Percentiles rank a stretch among this genome's conserved stretches.
These are phyloP conservation scores for Acromyrmex heyeri DNA, from an alignment of 1,140 invertebrate genomes.

Conservation along the genomic window DNA sequence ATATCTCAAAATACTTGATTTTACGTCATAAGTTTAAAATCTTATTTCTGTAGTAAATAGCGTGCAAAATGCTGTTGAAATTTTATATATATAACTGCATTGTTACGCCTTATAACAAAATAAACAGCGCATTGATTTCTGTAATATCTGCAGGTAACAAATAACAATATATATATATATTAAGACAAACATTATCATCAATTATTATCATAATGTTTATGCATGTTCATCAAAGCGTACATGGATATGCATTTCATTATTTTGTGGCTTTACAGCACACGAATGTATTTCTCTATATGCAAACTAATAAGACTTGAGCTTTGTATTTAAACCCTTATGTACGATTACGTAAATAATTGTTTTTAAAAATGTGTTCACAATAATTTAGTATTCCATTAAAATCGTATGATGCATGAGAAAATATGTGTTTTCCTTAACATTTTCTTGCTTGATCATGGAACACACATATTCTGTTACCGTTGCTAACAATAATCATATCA, in stretches of 20 bases:
- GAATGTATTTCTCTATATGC: neutral
- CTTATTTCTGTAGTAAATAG: neutral
- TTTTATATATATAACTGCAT: no score
- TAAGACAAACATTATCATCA: neutral
- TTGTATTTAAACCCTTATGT: neutral
- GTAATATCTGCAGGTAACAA: neutral
- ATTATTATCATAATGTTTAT: neutral
- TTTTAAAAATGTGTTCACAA: neutral
- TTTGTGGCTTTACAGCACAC: neutral
- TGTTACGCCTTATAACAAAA: neutral
- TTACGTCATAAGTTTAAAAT: neutral
- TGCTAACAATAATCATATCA: neutral
- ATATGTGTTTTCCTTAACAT: neutral
- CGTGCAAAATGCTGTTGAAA: neutral
- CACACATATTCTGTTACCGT: neutral
- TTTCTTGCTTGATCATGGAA: neutral
- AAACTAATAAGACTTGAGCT: neutral
- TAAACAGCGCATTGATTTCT: neutral
- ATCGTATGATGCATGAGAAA: neutral
- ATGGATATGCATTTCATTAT: neutral
- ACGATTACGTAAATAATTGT: neutral
- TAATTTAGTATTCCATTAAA: conserved; percentile 3
- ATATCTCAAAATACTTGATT: neutral
- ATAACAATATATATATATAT: neutral
- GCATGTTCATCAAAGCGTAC: neutral